Evolutionary conservation across 2,113 vertebrate genomes (phyloP).

Genomic region (Panurus biarmicus): DNA sequence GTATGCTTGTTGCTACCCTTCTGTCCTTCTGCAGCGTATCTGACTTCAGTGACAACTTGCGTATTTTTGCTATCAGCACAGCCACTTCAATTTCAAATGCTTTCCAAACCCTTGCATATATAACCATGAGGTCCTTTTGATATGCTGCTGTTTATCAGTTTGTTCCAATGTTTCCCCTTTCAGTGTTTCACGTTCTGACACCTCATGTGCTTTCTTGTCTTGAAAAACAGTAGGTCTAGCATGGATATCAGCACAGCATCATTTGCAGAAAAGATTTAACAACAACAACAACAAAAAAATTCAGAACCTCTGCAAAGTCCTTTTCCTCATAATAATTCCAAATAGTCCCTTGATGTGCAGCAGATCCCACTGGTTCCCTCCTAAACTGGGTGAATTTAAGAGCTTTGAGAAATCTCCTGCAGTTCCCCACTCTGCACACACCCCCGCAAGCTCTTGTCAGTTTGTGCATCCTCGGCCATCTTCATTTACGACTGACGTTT

Average conservation of each 20-base stretch:
- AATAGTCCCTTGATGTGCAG: neutral
- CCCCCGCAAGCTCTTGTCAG: neutral
- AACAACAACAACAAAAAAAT: neutral
- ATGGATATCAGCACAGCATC: neutral
- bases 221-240: neutral
- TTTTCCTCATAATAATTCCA: neutral
- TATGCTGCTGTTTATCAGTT: constrained; percentile 42
- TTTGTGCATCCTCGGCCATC: neutral
- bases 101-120: neutral
- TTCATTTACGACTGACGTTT: neutral
- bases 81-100: constrained; percentile 33
- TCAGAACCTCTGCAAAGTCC: neutral
- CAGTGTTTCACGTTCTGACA: neutral
- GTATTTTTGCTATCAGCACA: neutral
- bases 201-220: neutral
- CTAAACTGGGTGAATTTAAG: neutral
- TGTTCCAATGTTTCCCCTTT: neutral
- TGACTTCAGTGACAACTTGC: neutral
- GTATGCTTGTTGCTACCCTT: neutral
- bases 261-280: neutral
- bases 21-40: neutral
- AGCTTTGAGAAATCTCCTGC: neutral
- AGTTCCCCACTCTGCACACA: neutral
- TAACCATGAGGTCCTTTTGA: neutral
- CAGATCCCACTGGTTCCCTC: neutral